Conservation (phyloP, 2,113 vertebrate species). For the Casuarius casuarius region DNA sequence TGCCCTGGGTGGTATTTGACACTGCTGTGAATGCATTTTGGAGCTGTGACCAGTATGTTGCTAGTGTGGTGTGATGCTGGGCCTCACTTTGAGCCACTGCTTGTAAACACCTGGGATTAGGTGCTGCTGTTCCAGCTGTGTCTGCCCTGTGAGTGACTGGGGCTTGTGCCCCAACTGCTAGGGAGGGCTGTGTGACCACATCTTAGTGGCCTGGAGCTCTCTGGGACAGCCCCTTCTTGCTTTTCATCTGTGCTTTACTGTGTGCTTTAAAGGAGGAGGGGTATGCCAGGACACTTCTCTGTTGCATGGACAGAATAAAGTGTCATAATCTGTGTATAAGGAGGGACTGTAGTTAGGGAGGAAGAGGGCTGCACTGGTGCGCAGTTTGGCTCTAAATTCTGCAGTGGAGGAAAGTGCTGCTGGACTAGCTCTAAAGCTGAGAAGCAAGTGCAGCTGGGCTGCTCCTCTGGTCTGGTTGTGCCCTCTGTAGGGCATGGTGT, state of each 20-base stretch:
- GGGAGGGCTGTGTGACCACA: not conserved
- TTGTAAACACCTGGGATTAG: not conserved
- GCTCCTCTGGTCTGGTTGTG: fast-evolving
- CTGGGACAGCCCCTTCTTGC: not conserved
- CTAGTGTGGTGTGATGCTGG: fast-evolving
- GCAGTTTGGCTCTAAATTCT: not conserved
- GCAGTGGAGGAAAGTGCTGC: not conserved
- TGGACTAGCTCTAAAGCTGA: no score
- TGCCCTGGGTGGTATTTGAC: not conserved
- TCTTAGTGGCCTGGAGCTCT: not conserved
- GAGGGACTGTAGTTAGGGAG: not conserved
- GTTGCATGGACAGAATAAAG: fast-evolving
- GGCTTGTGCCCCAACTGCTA: not conserved
- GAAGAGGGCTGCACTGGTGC: not conserved
- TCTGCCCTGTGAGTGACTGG: not conserved
- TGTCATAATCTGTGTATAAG: fast-evolving
- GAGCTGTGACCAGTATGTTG: fast-evolving
- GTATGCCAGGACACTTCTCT: not conserved
- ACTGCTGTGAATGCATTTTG: not conserved
- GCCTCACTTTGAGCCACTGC: not conserved
- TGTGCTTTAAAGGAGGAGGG: not conserved
- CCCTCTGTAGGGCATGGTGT: fast-evolving
- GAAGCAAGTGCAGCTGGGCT: not conserved
- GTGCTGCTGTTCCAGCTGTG: not conserved
- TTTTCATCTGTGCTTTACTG: not conserved